A percentile compares a stretch with the other conserved stretches of the same genome.
Conservation (phyloP, 1,140 invertebrate species). For the Lucilia cuprina region DNA sequence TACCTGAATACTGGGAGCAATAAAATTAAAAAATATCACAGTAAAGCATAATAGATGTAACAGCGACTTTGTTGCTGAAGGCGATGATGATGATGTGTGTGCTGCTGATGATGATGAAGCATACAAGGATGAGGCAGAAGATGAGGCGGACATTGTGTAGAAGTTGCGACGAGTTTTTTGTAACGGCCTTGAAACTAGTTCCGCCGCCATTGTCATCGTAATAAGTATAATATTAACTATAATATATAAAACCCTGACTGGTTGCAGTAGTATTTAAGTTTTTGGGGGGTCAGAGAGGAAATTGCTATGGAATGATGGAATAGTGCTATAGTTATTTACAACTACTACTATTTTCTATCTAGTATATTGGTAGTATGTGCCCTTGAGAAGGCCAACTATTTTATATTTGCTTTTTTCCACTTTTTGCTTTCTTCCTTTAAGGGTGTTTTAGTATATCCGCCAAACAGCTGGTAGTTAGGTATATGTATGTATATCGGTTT, state of each 20-base stretch:
- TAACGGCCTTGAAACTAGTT: slow-evolving; percentile 21
- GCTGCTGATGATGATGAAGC: background rate
- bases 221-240: background rate
- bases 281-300: background rate
- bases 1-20: slow-evolving; percentile 32
- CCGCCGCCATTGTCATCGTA: slow-evolving; percentile 5
- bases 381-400: slow-evolving; percentile 13
- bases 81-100: background rate
- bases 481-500: too few relatives aligned
- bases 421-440: background rate
- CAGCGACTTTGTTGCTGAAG: slow-evolving; percentile 2
- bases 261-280: slow-evolving; percentile 19
- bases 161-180: slow-evolving; percentile 9
- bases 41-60: slow-evolving; percentile 23
- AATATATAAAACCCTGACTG: slow-evolving; percentile 19
- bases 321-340: background rate
- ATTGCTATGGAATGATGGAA: slow-evolving; percentile 22
- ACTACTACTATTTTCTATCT: background rate
- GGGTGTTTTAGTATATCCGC: background rate
- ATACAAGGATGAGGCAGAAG: background rate
- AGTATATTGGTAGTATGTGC: background rate
- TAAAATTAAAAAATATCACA: slow-evolving; percentile 36
- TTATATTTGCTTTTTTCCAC: background rate
- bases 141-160: background rate
- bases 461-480: background rate